A percentile compares a stretch with the other conserved stretches of the same genome.
Conservation (phyloP, 2,888 invertebrate species). For the Drepana falcataria region DNA sequence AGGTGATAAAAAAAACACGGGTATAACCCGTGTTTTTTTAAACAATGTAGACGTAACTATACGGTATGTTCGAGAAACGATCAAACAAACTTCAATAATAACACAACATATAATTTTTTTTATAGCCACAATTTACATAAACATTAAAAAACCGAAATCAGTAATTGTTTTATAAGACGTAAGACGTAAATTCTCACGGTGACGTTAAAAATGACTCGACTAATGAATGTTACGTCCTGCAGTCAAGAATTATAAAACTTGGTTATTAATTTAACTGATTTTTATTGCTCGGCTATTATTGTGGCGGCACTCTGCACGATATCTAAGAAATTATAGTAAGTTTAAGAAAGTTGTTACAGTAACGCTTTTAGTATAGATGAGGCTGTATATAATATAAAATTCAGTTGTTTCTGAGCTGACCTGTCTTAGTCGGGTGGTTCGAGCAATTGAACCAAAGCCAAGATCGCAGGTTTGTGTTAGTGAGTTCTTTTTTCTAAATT, state of each 20-base stretch:
- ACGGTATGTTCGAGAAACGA: too few species aligned
- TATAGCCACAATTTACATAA: constrained; percentile 29
- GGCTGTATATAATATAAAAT: too few species aligned
- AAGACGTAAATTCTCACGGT: constrained; percentile 43
- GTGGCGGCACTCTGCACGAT: background rate
- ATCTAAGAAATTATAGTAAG: background rate
- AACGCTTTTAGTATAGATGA: background rate
- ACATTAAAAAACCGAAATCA: constrained; percentile 24
- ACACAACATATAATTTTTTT: constrained; percentile 17
- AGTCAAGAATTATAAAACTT: constrained; percentile 32
- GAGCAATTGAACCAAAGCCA: too few species aligned
- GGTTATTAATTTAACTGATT: constrained; percentile 40
- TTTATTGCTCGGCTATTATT: constrained; percentile 22
- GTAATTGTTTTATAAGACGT: constrained; percentile 43
- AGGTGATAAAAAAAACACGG: too few species aligned
- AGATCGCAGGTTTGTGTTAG: too few species aligned
- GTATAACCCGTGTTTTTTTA: too few species aligned
- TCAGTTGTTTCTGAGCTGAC: too few species aligned
- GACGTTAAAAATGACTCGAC: constrained; percentile 38
- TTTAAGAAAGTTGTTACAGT: background rate
- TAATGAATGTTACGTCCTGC: constrained; percentile 36
- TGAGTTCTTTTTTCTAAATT: too few species aligned
- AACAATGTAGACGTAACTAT: too few species aligned
- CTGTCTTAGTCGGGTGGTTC: too few species aligned
- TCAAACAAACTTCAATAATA: constrained; percentile 2